phyloP scores from a whole-genome alignment of 2,888 invertebrate genomes.

The Amblyteles armatorius region DNA sequence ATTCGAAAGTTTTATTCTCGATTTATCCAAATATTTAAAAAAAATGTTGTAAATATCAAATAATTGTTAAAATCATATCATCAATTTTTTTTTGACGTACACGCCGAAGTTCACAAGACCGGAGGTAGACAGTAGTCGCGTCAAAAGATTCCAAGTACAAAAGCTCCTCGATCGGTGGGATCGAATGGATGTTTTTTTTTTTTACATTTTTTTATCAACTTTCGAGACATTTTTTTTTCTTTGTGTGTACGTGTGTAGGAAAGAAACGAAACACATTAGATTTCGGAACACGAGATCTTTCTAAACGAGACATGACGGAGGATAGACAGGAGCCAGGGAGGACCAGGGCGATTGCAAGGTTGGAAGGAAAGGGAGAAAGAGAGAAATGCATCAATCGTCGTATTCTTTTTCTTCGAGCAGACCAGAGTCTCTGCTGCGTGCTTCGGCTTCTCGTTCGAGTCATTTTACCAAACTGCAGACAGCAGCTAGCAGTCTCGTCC shows the following conservation, averaged over 20 bases:
- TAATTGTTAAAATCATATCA: too few relatives aligned
- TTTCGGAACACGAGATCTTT: constrained; percentile 17
- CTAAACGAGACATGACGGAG: constrained; percentile 23
- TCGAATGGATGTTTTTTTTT: neutral
- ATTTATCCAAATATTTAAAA: neutral
- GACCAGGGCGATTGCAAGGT: constrained; percentile 2
- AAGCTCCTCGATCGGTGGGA: neutral
- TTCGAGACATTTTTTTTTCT: neutral
- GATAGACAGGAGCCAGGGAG: constrained; percentile 32
- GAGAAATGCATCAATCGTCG: constrained; percentile 41
- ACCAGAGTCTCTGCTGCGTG: constrained; percentile 69
- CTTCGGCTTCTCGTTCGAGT: constrained; percentile 74
- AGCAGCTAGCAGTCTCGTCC: constrained; percentile 69
- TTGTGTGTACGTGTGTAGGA: neutral
- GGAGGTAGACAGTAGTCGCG: neutral
- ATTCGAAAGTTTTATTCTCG: neutral
- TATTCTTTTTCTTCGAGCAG: constrained; percentile 35
- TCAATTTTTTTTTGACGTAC: too few relatives aligned
- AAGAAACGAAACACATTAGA: constrained; percentile 1
- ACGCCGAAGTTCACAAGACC: too few relatives aligned
- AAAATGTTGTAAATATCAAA: too few relatives aligned
- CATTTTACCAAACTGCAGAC: constrained; percentile 69
- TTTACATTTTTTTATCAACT: neutral
- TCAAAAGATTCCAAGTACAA: neutral
- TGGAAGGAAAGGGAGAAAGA: constrained; percentile 24